These are phyloP conservation scores for Danaus melanippus DNA, from an alignment of 1,140 invertebrate genomes.

Conservation along the genomic window DNA sequence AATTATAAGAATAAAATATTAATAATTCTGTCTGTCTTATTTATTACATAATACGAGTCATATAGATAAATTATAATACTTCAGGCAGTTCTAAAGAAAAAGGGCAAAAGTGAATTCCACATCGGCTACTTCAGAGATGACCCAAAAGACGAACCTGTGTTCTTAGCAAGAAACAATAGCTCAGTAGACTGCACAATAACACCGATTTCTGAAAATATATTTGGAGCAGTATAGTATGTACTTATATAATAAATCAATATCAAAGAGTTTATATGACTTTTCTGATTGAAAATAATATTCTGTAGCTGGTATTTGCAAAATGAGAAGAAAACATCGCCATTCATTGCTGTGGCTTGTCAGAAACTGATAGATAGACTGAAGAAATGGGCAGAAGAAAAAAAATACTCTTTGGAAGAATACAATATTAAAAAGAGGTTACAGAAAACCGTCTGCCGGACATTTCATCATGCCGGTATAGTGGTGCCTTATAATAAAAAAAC, in stretches of 20 bases:
- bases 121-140: constrained; percentile 93
- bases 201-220: constrained; percentile 86
- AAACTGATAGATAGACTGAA: constrained; percentile 77
- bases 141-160: constrained; percentile 80
- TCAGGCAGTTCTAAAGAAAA: constrained; percentile 80
- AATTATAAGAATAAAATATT: no score
- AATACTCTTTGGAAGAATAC: constrained; percentile 75
- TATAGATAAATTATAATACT: constrained; percentile 15
- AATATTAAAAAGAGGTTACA: constrained; percentile 76
- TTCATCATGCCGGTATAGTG: constrained; percentile 90
- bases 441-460: constrained; percentile 82
- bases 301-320: constrained; percentile 77
- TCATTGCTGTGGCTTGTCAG: constrained; percentile 74
- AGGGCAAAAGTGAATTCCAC: constrained; percentile 81
- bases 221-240: constrained; percentile 86
- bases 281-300: constrained; percentile 9
- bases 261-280: no score
- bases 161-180: constrained; percentile 84
- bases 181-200: constrained; percentile 78
- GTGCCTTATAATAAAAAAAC: constrained; percentile 88
- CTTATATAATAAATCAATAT: constrained; percentile 2
- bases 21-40: no score
- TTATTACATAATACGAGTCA: no score
- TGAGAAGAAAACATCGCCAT: constrained; percentile 77
- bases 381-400: constrained; percentile 76